phyloP scores from a whole-genome alignment of 2,113 vertebrate genomes.

The Micromys minutus region DNA sequence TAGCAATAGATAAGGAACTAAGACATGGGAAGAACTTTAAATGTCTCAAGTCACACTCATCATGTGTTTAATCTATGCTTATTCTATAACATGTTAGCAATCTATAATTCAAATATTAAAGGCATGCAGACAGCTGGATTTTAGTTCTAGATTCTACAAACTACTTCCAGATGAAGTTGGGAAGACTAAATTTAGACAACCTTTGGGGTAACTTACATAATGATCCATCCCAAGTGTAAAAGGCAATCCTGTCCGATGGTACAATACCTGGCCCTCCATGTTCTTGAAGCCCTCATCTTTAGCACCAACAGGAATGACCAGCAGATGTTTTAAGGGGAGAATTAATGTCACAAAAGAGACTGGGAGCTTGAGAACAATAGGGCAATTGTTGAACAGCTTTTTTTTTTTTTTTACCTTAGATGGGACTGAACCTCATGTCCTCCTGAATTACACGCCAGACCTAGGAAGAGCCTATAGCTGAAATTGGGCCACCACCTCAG shows the following conservation, averaged over 20 bases:
- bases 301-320: neutral
- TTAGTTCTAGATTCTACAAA: neutral
- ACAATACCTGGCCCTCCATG: neutral
- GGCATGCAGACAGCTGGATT: neutral
- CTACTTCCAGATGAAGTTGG: neutral
- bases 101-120: slow-evolving; percentile 11
- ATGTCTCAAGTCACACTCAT: neutral
- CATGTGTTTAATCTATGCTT: neutral
- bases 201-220: neutral
- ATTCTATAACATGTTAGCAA: neutral
- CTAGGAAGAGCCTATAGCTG: neutral
- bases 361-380: neutral
- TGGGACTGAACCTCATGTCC: neutral
- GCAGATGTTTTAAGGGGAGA: neutral
- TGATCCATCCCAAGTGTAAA: neutral
- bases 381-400: neutral
- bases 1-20: neutral
- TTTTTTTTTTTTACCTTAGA: neutral
- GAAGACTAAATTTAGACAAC: neutral
- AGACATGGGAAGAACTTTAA: neutral
- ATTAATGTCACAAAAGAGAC: neutral
- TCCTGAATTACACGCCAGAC: neutral
- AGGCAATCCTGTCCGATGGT: too few relatives aligned
- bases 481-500: neutral
- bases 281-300: neutral